Percentiles rank a stretch among this genome's conserved stretches.
These are phyloP conservation scores for Cecropterus lyciades DNA, from an alignment of 1,140 invertebrate species.

Conservation along the genomic window DNA sequence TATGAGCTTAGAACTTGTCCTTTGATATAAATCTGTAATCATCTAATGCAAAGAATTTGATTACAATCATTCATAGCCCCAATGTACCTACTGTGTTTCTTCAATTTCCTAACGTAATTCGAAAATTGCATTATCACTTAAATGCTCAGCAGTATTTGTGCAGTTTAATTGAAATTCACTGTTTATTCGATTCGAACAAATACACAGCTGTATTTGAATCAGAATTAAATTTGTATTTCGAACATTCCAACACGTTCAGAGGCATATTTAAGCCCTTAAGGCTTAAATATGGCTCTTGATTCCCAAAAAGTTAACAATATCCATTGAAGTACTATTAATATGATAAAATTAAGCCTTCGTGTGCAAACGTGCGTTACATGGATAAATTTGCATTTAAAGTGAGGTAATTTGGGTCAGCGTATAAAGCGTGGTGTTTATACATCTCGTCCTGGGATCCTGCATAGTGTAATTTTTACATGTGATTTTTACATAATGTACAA, in stretches of 20 bases:
- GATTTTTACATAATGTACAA: no score
- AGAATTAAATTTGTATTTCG: conserved; percentile 13
- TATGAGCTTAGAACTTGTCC: no score
- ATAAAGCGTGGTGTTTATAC: conserved; percentile 34
- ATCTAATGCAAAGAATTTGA: no score
- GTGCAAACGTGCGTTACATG: conserved; percentile 44
- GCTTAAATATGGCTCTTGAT: not conserved
- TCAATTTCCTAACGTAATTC: not conserved
- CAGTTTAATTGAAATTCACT: conserved; percentile 18
- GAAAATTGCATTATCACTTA: conserved; percentile 4
- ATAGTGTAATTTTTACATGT: not conserved
- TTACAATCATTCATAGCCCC: no score
- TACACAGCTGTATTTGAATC: not conserved
- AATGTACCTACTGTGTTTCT: no score
- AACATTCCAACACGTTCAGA: not conserved
- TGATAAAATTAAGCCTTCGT: conserved; percentile 35
- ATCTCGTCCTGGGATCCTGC: conserved; percentile 10
- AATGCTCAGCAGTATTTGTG: conserved; percentile 16
- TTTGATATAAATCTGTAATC: no score
- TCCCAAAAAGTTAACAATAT: not conserved
- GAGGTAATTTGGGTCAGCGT: conserved; percentile 58
- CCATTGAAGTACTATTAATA: conserved; percentile 35
- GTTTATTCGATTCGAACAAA: conserved; percentile 14
- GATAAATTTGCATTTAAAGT: conserved; percentile 70
- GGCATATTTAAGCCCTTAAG: no score